These are phyloP conservation scores for Leptoteleia sp. DNA, from an alignment of 1,140 invertebrate species.

Conservation along the genomic window DNA sequence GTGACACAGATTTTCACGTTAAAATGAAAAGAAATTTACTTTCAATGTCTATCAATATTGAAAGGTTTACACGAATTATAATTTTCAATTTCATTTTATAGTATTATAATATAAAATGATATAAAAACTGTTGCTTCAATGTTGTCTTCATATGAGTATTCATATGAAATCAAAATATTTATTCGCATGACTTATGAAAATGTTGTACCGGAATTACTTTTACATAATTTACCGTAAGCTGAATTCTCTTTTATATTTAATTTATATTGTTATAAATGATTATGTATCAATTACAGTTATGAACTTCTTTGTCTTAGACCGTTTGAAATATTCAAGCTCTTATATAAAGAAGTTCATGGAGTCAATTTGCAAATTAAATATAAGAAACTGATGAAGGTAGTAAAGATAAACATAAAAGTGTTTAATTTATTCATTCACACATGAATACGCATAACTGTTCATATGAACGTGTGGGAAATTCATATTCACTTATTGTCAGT, in stretches of 20 bases:
- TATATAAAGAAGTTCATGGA: not conserved
- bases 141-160: too few species aligned
- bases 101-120: too few species aligned
- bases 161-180: slow-evolving; percentile 13
- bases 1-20: too few species aligned
- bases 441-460: slow-evolving; percentile 7
- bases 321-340: slow-evolving; percentile 16
- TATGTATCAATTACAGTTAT: slow-evolving; percentile 25
- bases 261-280: slow-evolving; percentile 22
- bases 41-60: too few species aligned
- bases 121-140: too few species aligned
- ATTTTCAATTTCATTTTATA: too few species aligned
- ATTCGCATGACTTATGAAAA: slow-evolving; percentile 1
- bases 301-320: slow-evolving; percentile 3
- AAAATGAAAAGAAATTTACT: too few species aligned
- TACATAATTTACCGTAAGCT: slow-evolving; percentile 11
- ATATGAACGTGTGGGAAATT: slow-evolving; percentile 13
- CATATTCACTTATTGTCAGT: slow-evolving; percentile 3
- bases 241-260: slow-evolving; percentile 18
- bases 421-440: slow-evolving; percentile 13
- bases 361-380: slow-evolving; percentile 21
- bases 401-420: slow-evolving; percentile 19
- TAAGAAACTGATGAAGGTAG: slow-evolving; percentile 13
- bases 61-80: slow-evolving; percentile 2
- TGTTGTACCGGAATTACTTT: too few species aligned